These are phyloP conservation scores for Pachyramphus minor DNA, from an alignment of 2,113 vertebrate genomes.

Conservation along the genomic window DNA sequence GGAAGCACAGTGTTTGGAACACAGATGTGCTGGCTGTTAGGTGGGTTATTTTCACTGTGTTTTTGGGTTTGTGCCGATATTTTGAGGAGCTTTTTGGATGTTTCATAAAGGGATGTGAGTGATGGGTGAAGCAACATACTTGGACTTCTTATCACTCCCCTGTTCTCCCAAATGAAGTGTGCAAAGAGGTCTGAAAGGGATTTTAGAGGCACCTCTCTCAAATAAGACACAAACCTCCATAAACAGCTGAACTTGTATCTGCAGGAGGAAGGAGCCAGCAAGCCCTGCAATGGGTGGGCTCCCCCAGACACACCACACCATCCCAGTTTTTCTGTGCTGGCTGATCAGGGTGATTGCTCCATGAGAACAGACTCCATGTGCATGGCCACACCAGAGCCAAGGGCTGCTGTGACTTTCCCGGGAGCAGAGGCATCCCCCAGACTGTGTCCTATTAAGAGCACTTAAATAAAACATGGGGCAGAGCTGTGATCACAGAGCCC, in stretches of 20 bases:
- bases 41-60: background rate
- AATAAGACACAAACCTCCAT: background rate
- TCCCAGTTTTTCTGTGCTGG: fast-evolving
- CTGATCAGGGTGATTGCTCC: background rate
- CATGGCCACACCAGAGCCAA: background rate
- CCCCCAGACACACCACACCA: background rate
- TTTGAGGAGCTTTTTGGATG: background rate
- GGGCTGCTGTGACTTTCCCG: background rate
- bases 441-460: conserved; percentile 42
- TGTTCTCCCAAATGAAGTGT: background rate
- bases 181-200: background rate
- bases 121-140: fast-evolving
- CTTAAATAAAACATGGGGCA: conserved; percentile 61
- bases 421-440: background rate
- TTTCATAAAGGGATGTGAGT: background rate
- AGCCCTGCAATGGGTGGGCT: background rate
- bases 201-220: background rate
- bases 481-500: conserved; percentile 39
- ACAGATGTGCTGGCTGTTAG: background rate
- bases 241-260: background rate
- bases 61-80: background rate
- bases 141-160: background rate
- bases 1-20: background rate
- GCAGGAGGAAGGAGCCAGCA: background rate
- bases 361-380: fast-evolving